phyloP scores from a whole-genome alignment of 1,140 invertebrate species.

The Formica selysi region DNA sequence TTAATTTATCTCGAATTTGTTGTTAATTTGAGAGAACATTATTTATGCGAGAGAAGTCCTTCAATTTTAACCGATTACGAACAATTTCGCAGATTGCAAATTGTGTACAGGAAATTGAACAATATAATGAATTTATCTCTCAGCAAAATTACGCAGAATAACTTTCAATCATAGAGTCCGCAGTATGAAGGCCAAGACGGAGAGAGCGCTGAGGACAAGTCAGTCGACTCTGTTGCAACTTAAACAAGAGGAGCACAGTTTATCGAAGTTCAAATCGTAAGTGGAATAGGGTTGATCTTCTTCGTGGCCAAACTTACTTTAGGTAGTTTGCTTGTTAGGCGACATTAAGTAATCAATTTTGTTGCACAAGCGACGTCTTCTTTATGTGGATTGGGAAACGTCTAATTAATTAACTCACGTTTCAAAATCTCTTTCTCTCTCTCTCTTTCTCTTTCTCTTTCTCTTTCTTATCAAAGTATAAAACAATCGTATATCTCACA shows the following conservation, averaged over 20 bases:
- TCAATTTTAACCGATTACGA: not conserved
- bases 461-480: not conserved
- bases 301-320: constrained; percentile 55
- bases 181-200: constrained; percentile 17
- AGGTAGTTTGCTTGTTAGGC: constrained; percentile 53
- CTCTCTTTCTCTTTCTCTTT: not conserved
- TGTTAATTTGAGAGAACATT: not conserved
- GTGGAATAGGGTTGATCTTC: constrained; percentile 61
- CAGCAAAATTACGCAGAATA: constrained; percentile 27
- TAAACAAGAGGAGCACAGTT: constrained; percentile 67
- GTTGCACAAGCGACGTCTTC: constrained; percentile 62
- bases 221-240: constrained; percentile 11
- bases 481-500: constrained; percentile 21
- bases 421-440: not conserved
- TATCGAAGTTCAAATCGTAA: constrained; percentile 69
- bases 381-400: constrained; percentile 56
- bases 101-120: not conserved
- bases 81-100: not conserved
- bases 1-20: not conserved
- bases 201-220: not conserved
- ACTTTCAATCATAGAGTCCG: constrained; percentile 36
- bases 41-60: not conserved
- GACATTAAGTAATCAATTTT: constrained; percentile 74
- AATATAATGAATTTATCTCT: not conserved
- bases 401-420: constrained; percentile 58